Evolutionary conservation across 2,113 vertebrate genomes (phyloP).

Genomic region (Limanda limanda): DNA sequence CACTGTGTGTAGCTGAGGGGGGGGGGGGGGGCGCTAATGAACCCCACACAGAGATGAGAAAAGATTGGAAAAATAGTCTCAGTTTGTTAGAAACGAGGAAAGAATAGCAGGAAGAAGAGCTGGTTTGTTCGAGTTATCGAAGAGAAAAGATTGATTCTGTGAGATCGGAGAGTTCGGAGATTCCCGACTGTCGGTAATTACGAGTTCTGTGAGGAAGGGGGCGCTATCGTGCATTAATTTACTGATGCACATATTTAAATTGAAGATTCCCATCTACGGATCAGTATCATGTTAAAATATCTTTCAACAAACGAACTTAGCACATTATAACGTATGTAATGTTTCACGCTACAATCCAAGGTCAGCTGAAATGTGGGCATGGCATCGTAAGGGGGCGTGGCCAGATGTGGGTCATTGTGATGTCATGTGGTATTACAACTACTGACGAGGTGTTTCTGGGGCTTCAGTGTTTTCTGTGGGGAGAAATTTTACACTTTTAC

Average conservation of each 20-base stretch:
- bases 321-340: no score
- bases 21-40: constrained; percentile 53
- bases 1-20: constrained; percentile 20
- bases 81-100: constrained; percentile 39
- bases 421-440: no score
- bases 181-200: constrained; percentile 33
- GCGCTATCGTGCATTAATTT: constrained; percentile 22
- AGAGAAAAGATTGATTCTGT: constrained; percentile 13
- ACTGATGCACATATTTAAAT: neutral
- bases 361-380: no score
- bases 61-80: neutral
- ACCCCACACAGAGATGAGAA: constrained; percentile 31
- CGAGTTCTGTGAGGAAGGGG: constrained; percentile 16
- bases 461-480: no score
- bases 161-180: constrained; percentile 16
- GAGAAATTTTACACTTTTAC: no score
- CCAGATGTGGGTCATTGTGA: no score
- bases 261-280: no score
- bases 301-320: no score
- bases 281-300: no score
- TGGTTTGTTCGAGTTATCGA: constrained; percentile 27
- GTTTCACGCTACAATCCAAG: no score
- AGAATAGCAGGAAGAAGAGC: constrained; percentile 13
- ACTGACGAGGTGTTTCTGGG: no score
- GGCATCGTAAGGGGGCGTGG: no score